Percentiles rank a stretch among this genome's conserved stretches.
phyloP scores from a whole-genome alignment of 1,140 invertebrate genomes.

The Nephotettix cincticeps region DNA sequence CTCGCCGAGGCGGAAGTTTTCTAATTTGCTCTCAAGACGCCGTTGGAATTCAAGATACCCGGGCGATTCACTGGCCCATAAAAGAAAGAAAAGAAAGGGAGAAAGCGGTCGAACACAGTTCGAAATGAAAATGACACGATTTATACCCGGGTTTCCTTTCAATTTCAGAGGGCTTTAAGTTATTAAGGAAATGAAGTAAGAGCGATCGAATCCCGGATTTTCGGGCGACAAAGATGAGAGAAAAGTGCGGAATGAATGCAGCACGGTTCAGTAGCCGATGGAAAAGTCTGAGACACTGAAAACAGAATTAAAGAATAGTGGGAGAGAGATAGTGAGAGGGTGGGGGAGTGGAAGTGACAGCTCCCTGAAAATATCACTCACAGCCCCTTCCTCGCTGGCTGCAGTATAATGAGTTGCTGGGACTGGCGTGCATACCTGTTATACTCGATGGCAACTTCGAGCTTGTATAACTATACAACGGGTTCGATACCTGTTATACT shows the following conservation, averaged over 20 bases:
- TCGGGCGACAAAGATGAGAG: constrained; percentile 1
- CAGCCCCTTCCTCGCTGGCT: not conserved
- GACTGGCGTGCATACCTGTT: too few species aligned
- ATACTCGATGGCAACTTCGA: too few species aligned
- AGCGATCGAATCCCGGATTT: constrained; percentile 1
- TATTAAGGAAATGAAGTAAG: constrained; percentile 25
- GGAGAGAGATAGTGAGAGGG: not conserved
- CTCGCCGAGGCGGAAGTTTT: constrained; percentile 10
- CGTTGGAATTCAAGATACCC: constrained; percentile 6
- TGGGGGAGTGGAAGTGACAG: constrained; percentile 11
- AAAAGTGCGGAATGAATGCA: not conserved
- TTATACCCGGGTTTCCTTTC: constrained; percentile 21
- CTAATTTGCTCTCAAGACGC: constrained; percentile 15
- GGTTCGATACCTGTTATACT: too few species aligned
- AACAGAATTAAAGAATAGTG: constrained; percentile 25
- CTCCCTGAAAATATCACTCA: constrained; percentile 26
- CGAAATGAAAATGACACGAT: constrained; percentile 25
- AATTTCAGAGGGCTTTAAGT: constrained; percentile 22
- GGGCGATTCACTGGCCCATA: constrained; percentile 5
- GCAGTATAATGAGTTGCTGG: constrained; percentile 16
- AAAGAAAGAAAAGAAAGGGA: not conserved
- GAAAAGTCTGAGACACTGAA: constrained; percentile 20
- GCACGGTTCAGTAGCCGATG: constrained; percentile 12
- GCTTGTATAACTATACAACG: too few species aligned
- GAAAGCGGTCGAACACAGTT: not conserved